Percentiles rank a stretch among this genome's conserved stretches.
These are phyloP conservation scores for human DNA, from an alignment of 2,113 vertebrate genomes.

Conservation along the genomic window DNA sequence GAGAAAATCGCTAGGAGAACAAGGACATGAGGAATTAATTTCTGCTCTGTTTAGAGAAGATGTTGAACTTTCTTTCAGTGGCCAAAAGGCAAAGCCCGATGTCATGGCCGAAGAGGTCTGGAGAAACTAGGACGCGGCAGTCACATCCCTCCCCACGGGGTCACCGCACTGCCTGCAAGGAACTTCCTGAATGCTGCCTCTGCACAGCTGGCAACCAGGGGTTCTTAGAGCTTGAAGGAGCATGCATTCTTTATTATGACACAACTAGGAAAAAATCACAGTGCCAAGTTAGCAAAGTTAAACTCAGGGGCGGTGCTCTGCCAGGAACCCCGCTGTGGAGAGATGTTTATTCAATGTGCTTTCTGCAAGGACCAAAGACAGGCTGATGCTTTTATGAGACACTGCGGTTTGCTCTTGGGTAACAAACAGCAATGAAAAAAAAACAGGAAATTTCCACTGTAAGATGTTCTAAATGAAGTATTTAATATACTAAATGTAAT, in stretches of 20 bases:
- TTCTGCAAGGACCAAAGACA: slow-evolving; percentile 55
- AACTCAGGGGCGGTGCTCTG: background rate
- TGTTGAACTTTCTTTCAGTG: background rate
- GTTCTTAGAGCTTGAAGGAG: slow-evolving; percentile 46
- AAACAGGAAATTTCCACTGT: slow-evolving; percentile 66
- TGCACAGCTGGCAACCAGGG: background rate
- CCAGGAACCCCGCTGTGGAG: slow-evolving; percentile 38
- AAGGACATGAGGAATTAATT: background rate
- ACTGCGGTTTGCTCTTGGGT: slow-evolving; percentile 51
- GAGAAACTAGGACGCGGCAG: rapidly evolving
- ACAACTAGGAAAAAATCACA: slow-evolving; percentile 53
- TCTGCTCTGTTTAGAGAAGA: background rate
- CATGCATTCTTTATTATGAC: slow-evolving; percentile 22
- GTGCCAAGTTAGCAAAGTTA: slow-evolving; percentile 60
- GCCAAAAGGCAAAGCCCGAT: background rate
- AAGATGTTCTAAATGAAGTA: slow-evolving; percentile 61
- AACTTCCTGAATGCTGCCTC: background rate
- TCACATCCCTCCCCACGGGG: background rate
- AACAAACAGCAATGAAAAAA: slow-evolving; percentile 59
- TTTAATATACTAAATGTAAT: slow-evolving; percentile 73
- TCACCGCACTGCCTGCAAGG: rapidly evolving
- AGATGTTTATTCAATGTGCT: slow-evolving; percentile 54
- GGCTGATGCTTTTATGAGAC: slow-evolving; percentile 50
- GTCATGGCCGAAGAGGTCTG: background rate
- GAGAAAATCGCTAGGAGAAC: background rate